These are phyloP conservation scores for Rhinoraja longicauda DNA, from an alignment of 2,797 vertebrate species.

Conservation along the genomic window DNA sequence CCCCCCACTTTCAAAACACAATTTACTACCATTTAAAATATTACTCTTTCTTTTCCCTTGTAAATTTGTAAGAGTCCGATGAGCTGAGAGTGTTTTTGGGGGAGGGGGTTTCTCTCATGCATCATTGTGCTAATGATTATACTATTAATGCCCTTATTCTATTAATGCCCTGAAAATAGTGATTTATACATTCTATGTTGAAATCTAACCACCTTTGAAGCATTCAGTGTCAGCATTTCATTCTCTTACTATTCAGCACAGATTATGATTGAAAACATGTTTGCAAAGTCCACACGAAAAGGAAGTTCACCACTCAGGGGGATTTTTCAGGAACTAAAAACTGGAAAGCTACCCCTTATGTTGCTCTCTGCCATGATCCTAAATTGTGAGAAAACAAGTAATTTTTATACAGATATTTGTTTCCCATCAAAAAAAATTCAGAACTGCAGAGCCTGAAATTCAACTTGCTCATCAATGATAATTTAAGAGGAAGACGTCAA, in stretches of 20 bases:
- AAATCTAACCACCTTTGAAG: conserved; percentile 9
- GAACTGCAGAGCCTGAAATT: background rate
- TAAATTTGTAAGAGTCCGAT: background rate
- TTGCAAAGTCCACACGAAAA: conserved; percentile 25
- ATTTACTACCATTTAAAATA: conserved; percentile 1
- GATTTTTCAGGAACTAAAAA: conserved; percentile 1
- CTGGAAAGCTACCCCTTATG: background rate
- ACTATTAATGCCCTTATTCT: background rate
- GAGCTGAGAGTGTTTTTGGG: background rate
- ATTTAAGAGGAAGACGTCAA: conserved; percentile 4
- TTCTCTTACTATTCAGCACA: background rate
- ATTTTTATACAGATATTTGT: background rate
- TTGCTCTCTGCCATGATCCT: background rate
- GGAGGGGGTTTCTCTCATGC: background rate
- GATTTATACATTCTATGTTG: conserved; percentile 23
- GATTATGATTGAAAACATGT: conserved; percentile 22
- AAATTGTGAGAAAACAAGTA: background rate
- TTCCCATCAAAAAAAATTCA: background rate
- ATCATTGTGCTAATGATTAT: background rate
- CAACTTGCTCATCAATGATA: background rate
- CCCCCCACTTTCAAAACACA: background rate
- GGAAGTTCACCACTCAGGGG: conserved; percentile 27
- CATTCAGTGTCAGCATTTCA: conserved; percentile 31
- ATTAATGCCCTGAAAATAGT: background rate
- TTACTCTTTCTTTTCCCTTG: background rate